Evolutionary conservation across 2,797 vertebrate species (phyloP), one percentile per base, ranked within the genome.

Genomic region (Mallotus villosus): DNA sequence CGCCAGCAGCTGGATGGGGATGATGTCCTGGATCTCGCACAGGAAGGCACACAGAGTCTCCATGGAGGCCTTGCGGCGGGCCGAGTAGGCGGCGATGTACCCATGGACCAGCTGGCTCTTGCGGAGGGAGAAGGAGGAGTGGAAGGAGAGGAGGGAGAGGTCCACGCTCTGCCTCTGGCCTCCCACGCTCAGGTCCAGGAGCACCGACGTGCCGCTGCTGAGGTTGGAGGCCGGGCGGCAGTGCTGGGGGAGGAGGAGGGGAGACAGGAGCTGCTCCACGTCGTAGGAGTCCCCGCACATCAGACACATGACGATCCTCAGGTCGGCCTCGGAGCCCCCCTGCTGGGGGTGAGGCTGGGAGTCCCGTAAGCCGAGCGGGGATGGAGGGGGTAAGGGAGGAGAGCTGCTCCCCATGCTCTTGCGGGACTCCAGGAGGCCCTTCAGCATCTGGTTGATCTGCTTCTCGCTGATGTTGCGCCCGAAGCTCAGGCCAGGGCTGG

Each of bases 1-100:
- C 0, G 96, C 97, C 58, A 98, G 90, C 3, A 99, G 83, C 86
- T 99, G 97, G 29, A 99, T 85, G 21, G 97, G 97, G 76, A 99
- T 95, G 70, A 99, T 96, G 74, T 99, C 97, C 90, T 97, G 97
- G 71, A 99, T 95, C 84, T 99, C 97, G 82, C 96, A 97, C 64
- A 99, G 92, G 82, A 99, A 99, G 84, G 97, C 97, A 61, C 97
- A 93, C 5, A 99, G 87, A 63, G 95, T 97, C 81, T 97, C 97
- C 92, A 99, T 78, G 9, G 97, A 99, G 0, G 97, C 97, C 59
- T 91, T 92, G 58, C 97, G 95, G n/a, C 91, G 91, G 19, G 95
- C 95, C 0, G 97, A 95, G 83, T 98, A 99, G 58, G 96, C 96
- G 19, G 95, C 90, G 73, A 99, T 94, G 90, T 96, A 99, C 16